phyloP scores from a whole-genome alignment of 2,113 vertebrate species.

The Cyprinodon brontotheroides region DNA sequence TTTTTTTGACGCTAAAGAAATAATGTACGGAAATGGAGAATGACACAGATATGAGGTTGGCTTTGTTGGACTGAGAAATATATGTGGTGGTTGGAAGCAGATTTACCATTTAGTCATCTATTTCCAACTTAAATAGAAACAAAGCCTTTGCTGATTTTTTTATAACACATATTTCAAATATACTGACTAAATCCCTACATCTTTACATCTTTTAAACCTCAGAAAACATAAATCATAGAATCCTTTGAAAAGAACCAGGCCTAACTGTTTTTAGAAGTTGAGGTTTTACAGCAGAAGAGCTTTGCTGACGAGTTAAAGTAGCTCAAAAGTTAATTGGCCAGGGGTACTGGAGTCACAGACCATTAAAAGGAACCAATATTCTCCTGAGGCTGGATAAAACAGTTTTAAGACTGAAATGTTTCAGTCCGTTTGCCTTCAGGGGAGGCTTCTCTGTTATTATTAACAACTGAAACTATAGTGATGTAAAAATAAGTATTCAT shows the following conservation, averaged over 20 bases:
- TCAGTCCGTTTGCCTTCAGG: constrained; percentile 15
- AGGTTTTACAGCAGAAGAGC: constrained; percentile 91
- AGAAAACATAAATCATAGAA: too few species aligned
- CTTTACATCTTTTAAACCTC: constrained; percentile 29
- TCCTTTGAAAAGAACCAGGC: too few species aligned
- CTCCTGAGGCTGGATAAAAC: constrained; percentile 63
- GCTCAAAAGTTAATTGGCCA: constrained; percentile 94
- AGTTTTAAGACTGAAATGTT: constrained; percentile 32
- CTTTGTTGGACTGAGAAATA: constrained; percentile 44
- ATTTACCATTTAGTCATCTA: not conserved
- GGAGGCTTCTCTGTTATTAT: not conserved
- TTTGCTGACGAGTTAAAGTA: constrained; percentile 83
- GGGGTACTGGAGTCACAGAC: constrained; percentile 91
- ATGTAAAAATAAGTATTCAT: too few species aligned
- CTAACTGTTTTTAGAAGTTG: constrained; percentile 83
- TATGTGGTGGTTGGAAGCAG: not conserved
- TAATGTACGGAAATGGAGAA: constrained; percentile 29
- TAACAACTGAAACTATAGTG: not conserved
- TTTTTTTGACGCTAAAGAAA: constrained; percentile 36
- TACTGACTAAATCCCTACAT: not conserved
- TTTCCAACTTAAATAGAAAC: constrained; percentile 32
- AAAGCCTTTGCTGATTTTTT: constrained; percentile 17
- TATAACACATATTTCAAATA: not conserved
- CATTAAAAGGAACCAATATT: constrained; percentile 92
- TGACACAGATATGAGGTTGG: constrained; percentile 17